These are phyloP conservation scores for Corbicula japonica DNA, from an alignment of 2,888 invertebrate genomes.

Conservation along the genomic window DNA sequence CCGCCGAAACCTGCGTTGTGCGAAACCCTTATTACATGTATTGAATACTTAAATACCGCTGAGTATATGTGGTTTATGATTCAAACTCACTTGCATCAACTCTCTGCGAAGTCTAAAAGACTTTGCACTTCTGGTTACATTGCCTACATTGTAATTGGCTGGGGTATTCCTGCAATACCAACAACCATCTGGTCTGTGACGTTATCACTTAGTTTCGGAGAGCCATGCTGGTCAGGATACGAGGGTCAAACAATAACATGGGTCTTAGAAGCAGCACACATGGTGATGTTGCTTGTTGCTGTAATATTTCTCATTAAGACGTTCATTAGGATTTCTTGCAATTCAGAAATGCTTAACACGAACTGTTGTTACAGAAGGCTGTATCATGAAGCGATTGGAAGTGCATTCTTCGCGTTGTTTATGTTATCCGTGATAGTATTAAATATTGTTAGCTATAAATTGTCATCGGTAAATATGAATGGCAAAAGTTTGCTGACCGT, in stretches of 20 bases:
- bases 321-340: constrained; percentile 25
- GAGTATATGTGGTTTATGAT: constrained; percentile 55
- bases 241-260: constrained; percentile 45
- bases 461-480: background rate
- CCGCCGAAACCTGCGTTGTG: constrained; percentile 30
- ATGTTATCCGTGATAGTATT: constrained; percentile 23
- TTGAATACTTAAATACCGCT: constrained; percentile 38
- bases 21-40: constrained; percentile 42
- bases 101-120: constrained; percentile 36
- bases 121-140: constrained; percentile 49
- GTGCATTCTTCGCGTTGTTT: constrained; percentile 25
- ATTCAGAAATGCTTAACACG: constrained; percentile 12
- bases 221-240: constrained; percentile 61
- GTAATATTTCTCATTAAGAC: constrained; percentile 28
- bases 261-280: constrained; percentile 53
- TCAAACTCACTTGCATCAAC: constrained; percentile 47
- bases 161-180: constrained; percentile 61
- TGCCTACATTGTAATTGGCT: constrained; percentile 58
- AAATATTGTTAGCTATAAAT: constrained; percentile 26
- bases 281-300: constrained; percentile 32
- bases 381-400: constrained; percentile 28
- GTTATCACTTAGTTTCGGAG: constrained; percentile 45
- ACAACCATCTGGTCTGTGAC: constrained; percentile 60
- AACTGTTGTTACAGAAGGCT: constrained; percentile 29
- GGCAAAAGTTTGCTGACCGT: background rate